Percentiles rank a stretch among this genome's conserved stretches.
phyloP scores from a whole-genome alignment of 2,888 invertebrate species.

The Kryphioiulus occultus region DNA sequence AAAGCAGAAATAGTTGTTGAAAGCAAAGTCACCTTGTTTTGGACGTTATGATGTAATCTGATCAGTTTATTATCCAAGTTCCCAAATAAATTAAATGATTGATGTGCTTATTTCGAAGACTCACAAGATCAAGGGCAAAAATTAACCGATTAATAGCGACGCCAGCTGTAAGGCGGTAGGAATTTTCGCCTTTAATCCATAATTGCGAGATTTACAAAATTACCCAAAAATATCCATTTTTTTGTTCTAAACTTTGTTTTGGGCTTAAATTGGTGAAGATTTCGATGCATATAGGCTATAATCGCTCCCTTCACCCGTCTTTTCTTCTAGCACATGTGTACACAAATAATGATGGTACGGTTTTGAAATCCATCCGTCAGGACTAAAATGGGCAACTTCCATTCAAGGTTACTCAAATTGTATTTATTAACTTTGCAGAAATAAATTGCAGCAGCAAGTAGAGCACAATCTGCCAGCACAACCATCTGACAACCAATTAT shows the following conservation, averaged over 20 bases:
- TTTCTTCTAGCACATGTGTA: neutral
- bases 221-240: neutral
- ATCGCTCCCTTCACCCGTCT: neutral
- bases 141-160: neutral
- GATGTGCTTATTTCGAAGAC: neutral
- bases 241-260: neutral
- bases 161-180: neutral
- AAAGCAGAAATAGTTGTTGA: neutral
- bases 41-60: neutral
- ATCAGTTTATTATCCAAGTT: neutral
- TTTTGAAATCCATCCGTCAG: neutral
- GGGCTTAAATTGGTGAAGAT: neutral
- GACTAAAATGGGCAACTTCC: no score
- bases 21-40: neutral
- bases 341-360: neutral
- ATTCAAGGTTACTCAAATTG: no score
- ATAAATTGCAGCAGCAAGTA: no score
- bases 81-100: neutral
- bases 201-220: conserved; percentile 11
- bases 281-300: neutral
- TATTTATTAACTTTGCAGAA: no score
- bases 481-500: neutral
- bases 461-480: no score
- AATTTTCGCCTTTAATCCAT: neutral
- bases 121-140: neutral